A percentile compares a stretch with the other conserved stretches of the same genome.
phyloP scores from a whole-genome alignment of 2,113 vertebrate genomes.

The Ictalurus punctatus region DNA sequence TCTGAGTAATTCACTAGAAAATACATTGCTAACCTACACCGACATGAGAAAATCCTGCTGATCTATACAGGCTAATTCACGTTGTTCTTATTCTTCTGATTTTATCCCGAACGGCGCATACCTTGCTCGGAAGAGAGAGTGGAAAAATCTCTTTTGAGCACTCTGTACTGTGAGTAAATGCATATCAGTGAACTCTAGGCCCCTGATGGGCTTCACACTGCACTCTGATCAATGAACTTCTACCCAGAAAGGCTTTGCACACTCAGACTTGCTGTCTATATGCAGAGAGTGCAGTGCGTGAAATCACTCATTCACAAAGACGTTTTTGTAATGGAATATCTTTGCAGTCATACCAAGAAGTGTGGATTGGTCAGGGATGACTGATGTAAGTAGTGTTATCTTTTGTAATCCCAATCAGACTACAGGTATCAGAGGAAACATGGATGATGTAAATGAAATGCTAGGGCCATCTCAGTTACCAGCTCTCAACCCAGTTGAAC shows the following conservation, averaged over 20 bases:
- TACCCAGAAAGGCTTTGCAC: background rate
- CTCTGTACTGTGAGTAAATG: background rate
- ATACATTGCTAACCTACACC: background rate
- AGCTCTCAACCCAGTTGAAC: background rate
- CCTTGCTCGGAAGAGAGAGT: constrained; percentile 16
- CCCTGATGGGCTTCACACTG: constrained; percentile 30
- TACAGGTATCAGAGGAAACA: background rate
- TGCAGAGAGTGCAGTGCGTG: background rate
- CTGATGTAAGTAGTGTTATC: background rate
- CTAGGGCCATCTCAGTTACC: background rate
- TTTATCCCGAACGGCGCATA: constrained; percentile 37
- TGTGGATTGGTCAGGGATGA: too few relatives aligned
- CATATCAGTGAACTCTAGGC: background rate
- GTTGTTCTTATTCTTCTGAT: constrained; percentile 41
- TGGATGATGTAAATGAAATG: background rate
- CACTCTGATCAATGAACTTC: constrained; percentile 40
- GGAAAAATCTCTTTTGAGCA: constrained; percentile 36
- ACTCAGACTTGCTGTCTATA: background rate
- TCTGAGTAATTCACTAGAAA: background rate
- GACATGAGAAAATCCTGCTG: background rate
- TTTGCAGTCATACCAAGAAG: background rate
- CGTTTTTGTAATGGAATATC: background rate
- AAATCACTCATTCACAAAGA: background rate
- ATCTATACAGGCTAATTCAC: constrained; percentile 58
- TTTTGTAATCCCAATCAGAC: background rate